A percentile compares a stretch with the other conserved stretches of the same genome.
Evolutionary conservation across 2,888 invertebrate genomes (phyloP).

Genomic region (Dicycla oo): DNA sequence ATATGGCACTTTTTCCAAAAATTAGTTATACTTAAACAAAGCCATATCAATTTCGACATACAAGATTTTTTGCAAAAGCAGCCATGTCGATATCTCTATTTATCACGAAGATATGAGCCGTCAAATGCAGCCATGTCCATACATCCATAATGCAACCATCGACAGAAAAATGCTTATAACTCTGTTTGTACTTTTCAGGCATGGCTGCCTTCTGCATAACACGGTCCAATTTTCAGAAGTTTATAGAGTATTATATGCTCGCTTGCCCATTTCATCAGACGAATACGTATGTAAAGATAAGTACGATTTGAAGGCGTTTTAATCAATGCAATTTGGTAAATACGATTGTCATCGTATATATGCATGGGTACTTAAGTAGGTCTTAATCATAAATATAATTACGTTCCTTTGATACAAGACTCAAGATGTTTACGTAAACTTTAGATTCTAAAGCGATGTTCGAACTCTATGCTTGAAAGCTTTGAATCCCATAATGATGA

Average conservation of each 20-base stretch:
- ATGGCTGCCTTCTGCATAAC: too few relatives aligned
- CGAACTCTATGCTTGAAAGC: neutral
- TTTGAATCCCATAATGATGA: slow-evolving; percentile 7
- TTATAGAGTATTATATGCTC: neutral
- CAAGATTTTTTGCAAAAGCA: too few relatives aligned
- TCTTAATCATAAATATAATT: slow-evolving; percentile 33
- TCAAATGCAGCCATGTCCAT: too few relatives aligned
- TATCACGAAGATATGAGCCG: too few relatives aligned
- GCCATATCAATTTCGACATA: too few relatives aligned
- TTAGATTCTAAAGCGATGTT: slow-evolving; percentile 26
- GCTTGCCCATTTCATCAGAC: slow-evolving; percentile 10
- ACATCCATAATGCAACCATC: too few relatives aligned
- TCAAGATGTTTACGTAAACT: slow-evolving; percentile 50
- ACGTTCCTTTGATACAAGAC: slow-evolving; percentile 35
- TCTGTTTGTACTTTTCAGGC: too few relatives aligned
- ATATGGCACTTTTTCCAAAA: too few relatives aligned
- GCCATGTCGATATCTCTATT: too few relatives aligned
- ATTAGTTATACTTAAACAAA: too few relatives aligned
- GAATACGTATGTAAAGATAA: too few relatives aligned
- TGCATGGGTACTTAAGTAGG: slow-evolving; percentile 33
- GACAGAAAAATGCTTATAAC: too few relatives aligned
- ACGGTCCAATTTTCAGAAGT: neutral
- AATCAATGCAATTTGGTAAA: slow-evolving; percentile 32
- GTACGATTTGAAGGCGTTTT: slow-evolving; percentile 7
- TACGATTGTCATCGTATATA: slow-evolving; percentile 16